Conservation (phyloP, 92 coral and sea anemone genomes). For the Siderastrea siderea region DNA sequence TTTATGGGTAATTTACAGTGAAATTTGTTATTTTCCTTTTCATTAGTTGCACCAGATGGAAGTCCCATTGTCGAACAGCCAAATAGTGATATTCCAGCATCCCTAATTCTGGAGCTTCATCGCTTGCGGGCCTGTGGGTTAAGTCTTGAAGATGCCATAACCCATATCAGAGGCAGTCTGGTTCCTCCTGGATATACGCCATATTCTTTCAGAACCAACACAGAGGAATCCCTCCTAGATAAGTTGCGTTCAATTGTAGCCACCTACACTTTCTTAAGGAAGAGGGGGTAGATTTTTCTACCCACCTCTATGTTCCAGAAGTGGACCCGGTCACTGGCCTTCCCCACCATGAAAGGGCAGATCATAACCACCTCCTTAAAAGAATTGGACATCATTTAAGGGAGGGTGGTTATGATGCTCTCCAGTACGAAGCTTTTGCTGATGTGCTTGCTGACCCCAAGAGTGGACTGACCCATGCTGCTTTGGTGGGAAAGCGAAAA, state of each 20-base stretch:
- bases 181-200: conserved; percentile 62
- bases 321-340: conserved; percentile 57
- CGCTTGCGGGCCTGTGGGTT: conserved; percentile 1
- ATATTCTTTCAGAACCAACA: conserved; percentile 52
- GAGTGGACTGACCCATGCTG: conserved; percentile 79
- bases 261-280: conserved; percentile 12
- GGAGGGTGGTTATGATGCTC: conserved; percentile 25
- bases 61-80: conserved; percentile 22
- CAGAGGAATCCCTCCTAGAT: conserved; percentile 53
- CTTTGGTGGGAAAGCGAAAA: conserved; percentile 66
- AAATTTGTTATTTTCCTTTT: background rate
- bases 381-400: conserved; percentile 42
- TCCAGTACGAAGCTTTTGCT: conserved; percentile 59
- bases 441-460: conserved; percentile 60
- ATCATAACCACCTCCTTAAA: conserved; percentile 68
- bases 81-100: conserved; percentile 16
- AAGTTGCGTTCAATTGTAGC: conserved; percentile 63
- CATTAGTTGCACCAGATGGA: conserved; percentile 36
- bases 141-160: conserved; percentile 35
- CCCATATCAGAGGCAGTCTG: conserved; percentile 42
- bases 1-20: background rate
- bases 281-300: conserved; percentile 43
- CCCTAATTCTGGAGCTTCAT: conserved; percentile 30
- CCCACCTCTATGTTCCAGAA: conserved; percentile 51
- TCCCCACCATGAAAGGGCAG: conserved; percentile 64